Base-by-base conservation (phyloP, 2,888 invertebrate genomes). In the Tetrapedia diversipes region DNA sequence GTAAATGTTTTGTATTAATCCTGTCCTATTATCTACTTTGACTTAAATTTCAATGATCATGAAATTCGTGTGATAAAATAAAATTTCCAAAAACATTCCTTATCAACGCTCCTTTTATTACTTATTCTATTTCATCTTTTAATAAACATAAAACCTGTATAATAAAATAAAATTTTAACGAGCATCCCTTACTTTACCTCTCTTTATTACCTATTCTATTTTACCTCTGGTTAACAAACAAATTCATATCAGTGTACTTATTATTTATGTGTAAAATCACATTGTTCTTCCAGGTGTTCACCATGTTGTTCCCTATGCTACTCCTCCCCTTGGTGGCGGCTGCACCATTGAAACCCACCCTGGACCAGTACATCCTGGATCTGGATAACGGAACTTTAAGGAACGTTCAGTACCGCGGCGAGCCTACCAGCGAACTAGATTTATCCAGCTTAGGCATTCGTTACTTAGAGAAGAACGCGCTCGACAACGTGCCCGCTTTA, bases 311-410 rank as follows among this genome's bases (percentile, higher is more conserved):
- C n/a, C 47, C 65, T 1, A 19, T 81, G 7, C 54, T 85, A 6
- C 56, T 86, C 8, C 67, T 84, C 19, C 82, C 85, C 10, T 10
- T 86, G 41, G 77, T 74, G 59, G 54, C 71, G 24, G 70, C 72
- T 6, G 47, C 43, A 3, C 67, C 79, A 6, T n/a, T 53, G 6
- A 41, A 72, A 16, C 0, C 51, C 16, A 32, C 34, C 7, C 29
- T 19, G 14, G 41, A 56, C 2, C 66, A 72, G 4, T 82, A 82
- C 59, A 60, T 68, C 8, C 11, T 87, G 6, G 60, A 80, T 10
- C 75, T 88, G 10, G 70, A 82, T 6, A 65, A 86, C 41, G 81
- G 80, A 10, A 72, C 59, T 3, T 49, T 86, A 45, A 84, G 59
- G 51, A 63, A 71, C 6, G 53, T 87, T 4, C 61, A 66, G 45